Evolutionary conservation across 2,113 vertebrate species (phyloP).

Genomic region (Caranx ignobilis): DNA sequence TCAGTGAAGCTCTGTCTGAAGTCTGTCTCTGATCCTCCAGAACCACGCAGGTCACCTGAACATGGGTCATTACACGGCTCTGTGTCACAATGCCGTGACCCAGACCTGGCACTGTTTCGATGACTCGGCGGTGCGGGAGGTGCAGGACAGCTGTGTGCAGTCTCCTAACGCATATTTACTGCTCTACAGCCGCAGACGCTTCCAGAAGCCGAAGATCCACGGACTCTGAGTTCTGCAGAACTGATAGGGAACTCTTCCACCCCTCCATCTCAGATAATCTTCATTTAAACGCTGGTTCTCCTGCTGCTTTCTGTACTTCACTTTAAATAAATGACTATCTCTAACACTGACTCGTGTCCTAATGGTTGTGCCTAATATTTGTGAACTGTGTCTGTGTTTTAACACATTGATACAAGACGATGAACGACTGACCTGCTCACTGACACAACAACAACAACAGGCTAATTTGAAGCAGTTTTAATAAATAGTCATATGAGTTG

Average conservation of each 20-base stretch:
- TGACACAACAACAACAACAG: slow-evolving; percentile 6
- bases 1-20: no score
- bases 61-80: slow-evolving; percentile 90
- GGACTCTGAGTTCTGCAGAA: slow-evolving; percentile 47
- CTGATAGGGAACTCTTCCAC: neutral
- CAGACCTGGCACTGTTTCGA: slow-evolving; percentile 88
- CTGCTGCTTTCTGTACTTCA: neutral
- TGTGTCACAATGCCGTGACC: slow-evolving; percentile 84
- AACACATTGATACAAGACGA: neutral
- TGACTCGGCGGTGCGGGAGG: slow-evolving; percentile 79
- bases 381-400: neutral
- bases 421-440: neutral
- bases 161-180: slow-evolving; percentile 87
- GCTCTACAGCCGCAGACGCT: slow-evolving; percentile 85
- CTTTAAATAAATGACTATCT: slow-evolving; percentile 21
- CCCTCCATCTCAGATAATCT: neutral
- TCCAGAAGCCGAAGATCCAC: slow-evolving; percentile 68
- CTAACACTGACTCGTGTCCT: neutral
- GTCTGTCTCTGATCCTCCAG: slow-evolving; percentile 68
- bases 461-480: slow-evolving; percentile 74
- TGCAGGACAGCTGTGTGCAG: slow-evolving; percentile 83
- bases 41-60: slow-evolving; percentile 90
- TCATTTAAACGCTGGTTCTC: neutral
- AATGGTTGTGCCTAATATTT: neutral
- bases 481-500: slow-evolving; percentile 76